A percentile compares a stretch with the other conserved stretches of the same genome.
Evolutionary conservation across 1,140 invertebrate species (phyloP).

Genomic region (Lordiphosa stackelbergi): DNA sequence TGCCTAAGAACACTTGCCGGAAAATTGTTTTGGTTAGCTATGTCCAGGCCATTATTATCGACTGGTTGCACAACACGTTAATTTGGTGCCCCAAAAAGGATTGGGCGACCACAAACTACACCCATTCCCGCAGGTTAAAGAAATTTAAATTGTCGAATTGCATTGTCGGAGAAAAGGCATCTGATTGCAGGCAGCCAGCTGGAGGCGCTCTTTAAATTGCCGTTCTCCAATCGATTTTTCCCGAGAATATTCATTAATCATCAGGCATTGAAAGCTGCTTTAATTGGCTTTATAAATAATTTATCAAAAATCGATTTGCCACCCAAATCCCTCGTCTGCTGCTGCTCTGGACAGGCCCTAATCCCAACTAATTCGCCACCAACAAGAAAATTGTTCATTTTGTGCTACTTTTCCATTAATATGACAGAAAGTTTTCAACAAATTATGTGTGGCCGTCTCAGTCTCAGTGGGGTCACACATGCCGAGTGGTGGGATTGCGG

Average conservation of each 20-base stretch:
- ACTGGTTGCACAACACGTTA: conserved; percentile 24
- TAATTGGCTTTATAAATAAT: conserved; percentile 63
- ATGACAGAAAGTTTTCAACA: conserved; percentile 68
- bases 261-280: conserved; percentile 45
- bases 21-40: conserved; percentile 15
- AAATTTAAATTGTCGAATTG: conserved; percentile 20
- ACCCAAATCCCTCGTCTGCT: conserved; percentile 41
- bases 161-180: not conserved
- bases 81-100: conserved; percentile 37
- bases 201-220: conserved; percentile 7
- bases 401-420: conserved; percentile 69
- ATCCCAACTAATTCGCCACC: conserved; percentile 66
- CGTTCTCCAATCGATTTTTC: conserved; percentile 36
- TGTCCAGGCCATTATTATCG: not conserved
- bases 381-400: conserved; percentile 33
- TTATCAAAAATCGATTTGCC: conserved; percentile 68
- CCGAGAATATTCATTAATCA: conserved; percentile 56
- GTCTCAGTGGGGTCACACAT: conserved; percentile 23
- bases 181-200: not conserved
- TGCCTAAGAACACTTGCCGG: conserved; percentile 21
- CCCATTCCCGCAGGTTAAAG: not conserved
- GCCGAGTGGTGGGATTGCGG: not conserved
- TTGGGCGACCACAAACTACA: conserved; percentile 37
- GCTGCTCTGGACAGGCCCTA: conserved; percentile 34
- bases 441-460: conserved; percentile 52